Conservation (phyloP, 2,888 invertebrate species). For the Sphinx pinastri region DNA sequence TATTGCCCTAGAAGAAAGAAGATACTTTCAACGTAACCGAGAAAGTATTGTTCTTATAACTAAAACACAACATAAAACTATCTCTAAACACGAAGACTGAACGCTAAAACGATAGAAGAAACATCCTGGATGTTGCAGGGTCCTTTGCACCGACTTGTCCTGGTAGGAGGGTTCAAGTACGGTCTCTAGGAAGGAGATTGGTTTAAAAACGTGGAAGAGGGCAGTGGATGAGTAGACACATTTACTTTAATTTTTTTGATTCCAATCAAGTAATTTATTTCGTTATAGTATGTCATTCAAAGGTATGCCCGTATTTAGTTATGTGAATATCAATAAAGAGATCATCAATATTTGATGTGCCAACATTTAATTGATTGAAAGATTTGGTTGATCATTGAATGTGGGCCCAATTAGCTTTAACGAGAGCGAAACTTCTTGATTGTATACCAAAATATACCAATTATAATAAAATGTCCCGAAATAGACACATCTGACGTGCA, state of each 20-base stretch:
- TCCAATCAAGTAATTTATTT: slow-evolving; percentile 13
- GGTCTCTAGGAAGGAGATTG: slow-evolving; percentile 48
- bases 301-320: too few relatives aligned
- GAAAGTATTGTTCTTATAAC: slow-evolving; percentile 35
- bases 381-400: slow-evolving; percentile 23
- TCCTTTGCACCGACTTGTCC: slow-evolving; percentile 76
- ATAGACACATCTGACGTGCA: slow-evolving; percentile 60
- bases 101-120: slow-evolving; percentile 51
- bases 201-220: slow-evolving; percentile 54
- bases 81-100: slow-evolving; percentile 47
- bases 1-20: slow-evolving; percentile 48
- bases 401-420: slow-evolving; percentile 41
- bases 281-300: too few relatives aligned
- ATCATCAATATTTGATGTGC: neutral
- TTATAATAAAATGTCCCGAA: slow-evolving; percentile 53
- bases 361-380: neutral
- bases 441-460: slow-evolving; percentile 57
- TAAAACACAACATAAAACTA: slow-evolving; percentile 54
- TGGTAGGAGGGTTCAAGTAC: slow-evolving; percentile 75
- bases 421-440: slow-evolving; percentile 53
- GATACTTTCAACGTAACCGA: slow-evolving; percentile 41
- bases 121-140: slow-evolving; percentile 57
- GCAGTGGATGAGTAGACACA: slow-evolving; percentile 55
- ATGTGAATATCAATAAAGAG: neutral
- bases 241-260: slow-evolving; percentile 34